Evolutionary conservation across 2,888 invertebrate species (phyloP).

Genomic region (Steinernema hermaphroditum): DNA sequence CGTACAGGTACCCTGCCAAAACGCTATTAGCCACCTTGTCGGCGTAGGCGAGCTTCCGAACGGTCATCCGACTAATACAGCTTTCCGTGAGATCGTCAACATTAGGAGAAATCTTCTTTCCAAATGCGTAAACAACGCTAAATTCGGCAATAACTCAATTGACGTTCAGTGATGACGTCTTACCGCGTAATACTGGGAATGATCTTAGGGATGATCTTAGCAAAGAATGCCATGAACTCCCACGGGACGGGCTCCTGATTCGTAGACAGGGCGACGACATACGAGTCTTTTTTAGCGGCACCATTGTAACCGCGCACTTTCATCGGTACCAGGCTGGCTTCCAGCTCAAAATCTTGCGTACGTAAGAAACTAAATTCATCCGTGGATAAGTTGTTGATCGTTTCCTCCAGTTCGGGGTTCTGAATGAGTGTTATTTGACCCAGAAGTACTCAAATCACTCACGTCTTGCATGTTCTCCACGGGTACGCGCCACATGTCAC

Average conservation of each 20-base stretch:
- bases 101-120: constrained; percentile 82
- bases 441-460: not conserved
- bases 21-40: constrained; percentile 75
- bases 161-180: not conserved
- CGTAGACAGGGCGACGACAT: constrained; percentile 87
- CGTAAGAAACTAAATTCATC: not conserved
- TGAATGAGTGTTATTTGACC: not conserved
- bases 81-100: constrained; percentile 93
- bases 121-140: constrained; percentile 92
- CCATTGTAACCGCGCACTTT: constrained; percentile 14
- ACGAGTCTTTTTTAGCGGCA: constrained; percentile 80
- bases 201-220: constrained; percentile 81
- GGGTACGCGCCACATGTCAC: not conserved
- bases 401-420: not conserved
- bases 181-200: constrained; percentile 77
- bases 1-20: constrained; percentile 43
- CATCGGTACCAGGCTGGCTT: constrained; percentile 1
- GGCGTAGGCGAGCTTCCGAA: constrained; percentile 80
- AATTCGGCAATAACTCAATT: constrained; percentile 37
- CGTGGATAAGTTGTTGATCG: not conserved
- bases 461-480: not conserved
- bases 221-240: constrained; percentile 83
- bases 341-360: not conserved
- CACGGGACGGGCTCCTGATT: constrained; percentile 75
- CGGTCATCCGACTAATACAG: constrained; percentile 82